phyloP scores from a whole-genome alignment of 2,888 invertebrate species.

The Trichogramma dendrolimi region DNA sequence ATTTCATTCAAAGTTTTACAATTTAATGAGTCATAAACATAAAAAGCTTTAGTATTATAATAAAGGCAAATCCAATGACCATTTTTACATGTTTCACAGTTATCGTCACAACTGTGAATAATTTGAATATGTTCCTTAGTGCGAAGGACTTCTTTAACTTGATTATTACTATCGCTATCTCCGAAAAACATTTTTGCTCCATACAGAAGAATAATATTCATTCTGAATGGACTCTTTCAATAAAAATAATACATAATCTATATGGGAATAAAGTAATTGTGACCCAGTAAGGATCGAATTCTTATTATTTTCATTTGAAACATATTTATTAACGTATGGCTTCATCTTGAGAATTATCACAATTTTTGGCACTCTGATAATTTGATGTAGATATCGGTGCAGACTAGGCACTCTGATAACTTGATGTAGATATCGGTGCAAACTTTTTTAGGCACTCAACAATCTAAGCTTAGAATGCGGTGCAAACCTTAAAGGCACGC shows the following conservation, averaged over 20 bases:
- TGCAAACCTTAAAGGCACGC: too few species aligned
- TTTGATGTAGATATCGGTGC: too few species aligned
- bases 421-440: too few species aligned
- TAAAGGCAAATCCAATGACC: background rate
- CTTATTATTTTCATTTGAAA: background rate
- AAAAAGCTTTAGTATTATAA: conserved; percentile 1
- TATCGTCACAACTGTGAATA: background rate
- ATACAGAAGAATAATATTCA: too few species aligned
- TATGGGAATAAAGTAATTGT: background rate
- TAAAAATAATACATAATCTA: conserved; percentile 2
- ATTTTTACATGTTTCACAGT: background rate
- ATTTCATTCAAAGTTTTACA: background rate
- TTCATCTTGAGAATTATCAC: too few species aligned
- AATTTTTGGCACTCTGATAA: too few species aligned
- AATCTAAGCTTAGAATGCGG: too few species aligned
- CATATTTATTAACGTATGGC: too few species aligned
- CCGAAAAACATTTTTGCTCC: background rate
- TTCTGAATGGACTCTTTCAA: too few species aligned
- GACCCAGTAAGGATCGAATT: background rate
- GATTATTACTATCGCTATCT: background rate
- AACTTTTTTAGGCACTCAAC: too few species aligned
- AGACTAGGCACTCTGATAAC: too few species aligned
- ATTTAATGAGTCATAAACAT: background rate
- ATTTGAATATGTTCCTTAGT: background rate
- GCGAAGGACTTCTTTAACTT: background rate